A percentile compares a stretch with the other conserved stretches of the same genome.
Evolutionary conservation across 2,888 invertebrate genomes (phyloP).

Genomic region (Merodon equestris): DNA sequence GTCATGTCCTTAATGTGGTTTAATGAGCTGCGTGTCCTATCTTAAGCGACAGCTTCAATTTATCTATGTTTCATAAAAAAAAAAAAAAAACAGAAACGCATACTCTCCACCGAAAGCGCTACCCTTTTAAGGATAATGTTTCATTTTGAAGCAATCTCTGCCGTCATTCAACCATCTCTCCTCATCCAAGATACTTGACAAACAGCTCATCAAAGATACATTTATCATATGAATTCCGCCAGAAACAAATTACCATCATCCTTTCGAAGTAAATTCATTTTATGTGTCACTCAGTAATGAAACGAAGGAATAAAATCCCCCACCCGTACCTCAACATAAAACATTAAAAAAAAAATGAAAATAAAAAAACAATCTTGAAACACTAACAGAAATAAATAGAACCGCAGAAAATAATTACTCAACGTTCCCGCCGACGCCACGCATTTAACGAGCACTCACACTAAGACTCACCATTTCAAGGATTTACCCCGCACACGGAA

Average conservation of each 20-base stretch:
- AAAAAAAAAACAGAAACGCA: too few relatives aligned
- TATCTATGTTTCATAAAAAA: not conserved
- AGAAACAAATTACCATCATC: slow-evolving; percentile 20
- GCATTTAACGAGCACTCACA: slow-evolving; percentile 34
- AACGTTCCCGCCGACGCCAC: not conserved
- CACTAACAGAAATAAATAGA: slow-evolving; percentile 26
- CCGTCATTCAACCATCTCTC: not conserved
- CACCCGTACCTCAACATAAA: not conserved
- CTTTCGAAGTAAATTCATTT: slow-evolving; percentile 15
- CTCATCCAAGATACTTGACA: slow-evolving; percentile 23
- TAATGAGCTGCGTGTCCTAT: not conserved
- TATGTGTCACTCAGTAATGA: slow-evolving; percentile 16
- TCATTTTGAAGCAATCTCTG: too few relatives aligned
- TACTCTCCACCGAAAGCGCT: not conserved
- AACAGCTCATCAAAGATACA: slow-evolving; percentile 43
- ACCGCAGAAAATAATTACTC: slow-evolving; percentile 42
- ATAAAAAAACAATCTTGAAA: not conserved
- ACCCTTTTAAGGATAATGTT: too few relatives aligned
- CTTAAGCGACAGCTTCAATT: not conserved
- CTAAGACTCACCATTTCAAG: slow-evolving; percentile 28
- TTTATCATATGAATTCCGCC: slow-evolving; percentile 33
- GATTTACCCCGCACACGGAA: slow-evolving; percentile 28
- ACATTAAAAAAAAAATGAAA: not conserved
- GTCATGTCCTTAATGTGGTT: not conserved
- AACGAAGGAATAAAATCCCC: not conserved